These are phyloP conservation scores for Triops cancriformis DNA, from an alignment of 1,140 invertebrate genomes.

Conservation along the genomic window DNA sequence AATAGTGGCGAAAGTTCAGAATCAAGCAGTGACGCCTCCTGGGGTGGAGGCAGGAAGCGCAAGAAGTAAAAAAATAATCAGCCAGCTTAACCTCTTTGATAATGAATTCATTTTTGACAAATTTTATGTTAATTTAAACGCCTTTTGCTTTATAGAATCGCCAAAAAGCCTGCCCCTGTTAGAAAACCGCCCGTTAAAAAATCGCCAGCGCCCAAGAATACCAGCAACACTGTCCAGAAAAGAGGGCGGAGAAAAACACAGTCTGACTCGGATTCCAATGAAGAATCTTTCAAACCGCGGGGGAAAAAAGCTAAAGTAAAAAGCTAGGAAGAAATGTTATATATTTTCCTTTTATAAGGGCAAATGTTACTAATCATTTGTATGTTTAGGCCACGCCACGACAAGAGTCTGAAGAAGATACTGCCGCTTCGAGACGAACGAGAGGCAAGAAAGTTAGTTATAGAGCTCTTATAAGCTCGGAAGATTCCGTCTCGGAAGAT, in stretches of 20 bases:
- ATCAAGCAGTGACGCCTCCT: conserved; percentile 26
- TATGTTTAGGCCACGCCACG: neutral
- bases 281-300: neutral
- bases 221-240: neutral
- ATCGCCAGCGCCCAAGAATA: neutral
- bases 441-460: conserved; percentile 1
- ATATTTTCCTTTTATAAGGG: neutral
- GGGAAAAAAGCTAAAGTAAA: neutral
- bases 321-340: neutral
- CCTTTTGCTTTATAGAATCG: neutral
- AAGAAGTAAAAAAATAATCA: too few species aligned
- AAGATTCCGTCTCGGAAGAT: neutral
- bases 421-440: neutral
- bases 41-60: conserved; percentile 22
- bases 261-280: neutral
- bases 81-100: too few species aligned
- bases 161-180: neutral
- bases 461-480: neutral
- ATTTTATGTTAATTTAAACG: neutral
- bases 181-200: neutral
- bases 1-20: conserved; percentile 19
- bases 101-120: neutral
- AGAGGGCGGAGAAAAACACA: neutral
- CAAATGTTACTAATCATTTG: too few species aligned
- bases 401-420: neutral